phyloP scores from a whole-genome alignment of 2,113 vertebrate species.

The Procapra przewalskii region DNA sequence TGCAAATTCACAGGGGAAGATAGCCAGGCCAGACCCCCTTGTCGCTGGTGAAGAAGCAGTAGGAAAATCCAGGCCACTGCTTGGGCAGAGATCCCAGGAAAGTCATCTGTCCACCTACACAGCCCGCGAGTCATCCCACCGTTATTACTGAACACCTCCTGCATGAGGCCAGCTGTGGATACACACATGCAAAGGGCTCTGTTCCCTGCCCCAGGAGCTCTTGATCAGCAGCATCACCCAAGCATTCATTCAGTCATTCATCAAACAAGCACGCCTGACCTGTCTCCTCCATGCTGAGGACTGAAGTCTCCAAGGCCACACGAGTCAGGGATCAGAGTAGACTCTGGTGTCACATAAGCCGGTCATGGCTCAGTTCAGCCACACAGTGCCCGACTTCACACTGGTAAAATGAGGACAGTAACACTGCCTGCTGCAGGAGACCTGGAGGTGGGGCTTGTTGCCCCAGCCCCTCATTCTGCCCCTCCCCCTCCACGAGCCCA shows the following conservation, averaged over 20 bases:
- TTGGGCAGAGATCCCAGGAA: background rate
- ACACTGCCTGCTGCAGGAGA: background rate
- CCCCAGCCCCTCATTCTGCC: background rate
- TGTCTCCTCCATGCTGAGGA: background rate
- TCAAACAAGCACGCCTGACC: background rate
- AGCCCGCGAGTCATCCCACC: rapidly evolving
- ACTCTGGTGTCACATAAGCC: background rate
- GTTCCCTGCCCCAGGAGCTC: background rate
- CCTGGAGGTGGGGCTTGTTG: rapidly evolving
- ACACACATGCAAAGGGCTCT: background rate
- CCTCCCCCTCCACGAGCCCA: background rate
- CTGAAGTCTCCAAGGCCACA: rapidly evolving
- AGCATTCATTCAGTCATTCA: background rate
- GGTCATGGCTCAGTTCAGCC: background rate
- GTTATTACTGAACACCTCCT: rapidly evolving
- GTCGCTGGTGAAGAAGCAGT: background rate
- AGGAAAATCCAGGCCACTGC: background rate
- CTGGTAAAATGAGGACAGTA: no score
- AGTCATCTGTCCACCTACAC: rapidly evolving
- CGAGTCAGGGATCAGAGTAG: background rate
- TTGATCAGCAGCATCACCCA: rapidly evolving
- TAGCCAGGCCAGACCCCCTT: background rate
- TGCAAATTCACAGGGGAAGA: background rate
- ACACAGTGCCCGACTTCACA: rapidly evolving
- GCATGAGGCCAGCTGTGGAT: background rate